Percentiles rank a stretch among this genome's conserved stretches.
These are phyloP conservation scores for Podilymbus podiceps DNA, from an alignment of 2,113 vertebrate genomes.

Conservation along the genomic window DNA sequence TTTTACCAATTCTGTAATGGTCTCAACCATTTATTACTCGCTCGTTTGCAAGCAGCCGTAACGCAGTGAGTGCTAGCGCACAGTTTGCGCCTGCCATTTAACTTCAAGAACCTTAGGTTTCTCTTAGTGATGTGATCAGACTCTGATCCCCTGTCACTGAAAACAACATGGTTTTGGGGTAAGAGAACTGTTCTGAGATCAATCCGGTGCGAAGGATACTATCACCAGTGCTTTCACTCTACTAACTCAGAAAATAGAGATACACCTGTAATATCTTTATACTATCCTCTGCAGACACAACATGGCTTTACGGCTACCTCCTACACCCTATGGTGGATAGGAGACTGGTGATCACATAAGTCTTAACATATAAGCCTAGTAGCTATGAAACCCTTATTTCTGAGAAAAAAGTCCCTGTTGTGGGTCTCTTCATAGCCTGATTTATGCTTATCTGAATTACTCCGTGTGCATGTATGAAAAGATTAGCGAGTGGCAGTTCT, in stretches of 20 bases:
- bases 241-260: not conserved
- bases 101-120: not conserved
- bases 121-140: not conserved
- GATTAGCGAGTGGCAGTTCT: not conserved
- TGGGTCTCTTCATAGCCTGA: not conserved
- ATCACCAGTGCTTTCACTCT: not conserved
- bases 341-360: not conserved
- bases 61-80: not conserved
- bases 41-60: not conserved
- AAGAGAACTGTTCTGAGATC: not conserved
- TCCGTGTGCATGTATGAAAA: not conserved
- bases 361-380: not conserved
- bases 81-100: not conserved
- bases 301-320: not conserved
- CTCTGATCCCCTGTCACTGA: not conserved
- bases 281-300: not conserved
- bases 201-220: not conserved
- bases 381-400: not conserved
- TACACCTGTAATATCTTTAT: not conserved
- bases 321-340: not conserved
- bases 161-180: not conserved
- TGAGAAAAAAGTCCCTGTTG: not conserved
- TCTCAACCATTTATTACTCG: not conserved
- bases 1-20: not conserved
- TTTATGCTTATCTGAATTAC: not conserved